These are phyloP conservation scores for Pammene aurita DNA, from an alignment of 2,888 invertebrate species.

Conservation along the genomic window DNA sequence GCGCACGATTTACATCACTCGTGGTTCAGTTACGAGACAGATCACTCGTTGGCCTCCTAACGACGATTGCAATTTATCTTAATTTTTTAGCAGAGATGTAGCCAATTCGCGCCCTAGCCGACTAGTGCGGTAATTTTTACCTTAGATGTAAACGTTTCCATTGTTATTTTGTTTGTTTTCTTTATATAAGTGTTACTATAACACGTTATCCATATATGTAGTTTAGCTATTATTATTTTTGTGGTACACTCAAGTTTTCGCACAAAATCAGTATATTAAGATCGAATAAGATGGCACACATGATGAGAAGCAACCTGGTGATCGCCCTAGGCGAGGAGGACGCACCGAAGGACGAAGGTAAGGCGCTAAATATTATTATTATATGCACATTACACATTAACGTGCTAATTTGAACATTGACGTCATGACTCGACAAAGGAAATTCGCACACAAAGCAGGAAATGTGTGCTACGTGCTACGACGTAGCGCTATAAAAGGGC, in stretches of 20 bases:
- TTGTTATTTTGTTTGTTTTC: slow-evolving; percentile 45
- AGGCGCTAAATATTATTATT: slow-evolving; percentile 41
- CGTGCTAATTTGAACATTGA: slow-evolving; percentile 3
- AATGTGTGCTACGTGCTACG: slow-evolving; percentile 4
- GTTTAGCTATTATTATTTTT: slow-evolving; percentile 51
- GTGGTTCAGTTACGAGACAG: slow-evolving; percentile 65
- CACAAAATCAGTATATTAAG: slow-evolving; percentile 75
- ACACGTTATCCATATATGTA: slow-evolving; percentile 56
- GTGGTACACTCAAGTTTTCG: slow-evolving; percentile 61
- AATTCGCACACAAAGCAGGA: slow-evolving; percentile 2
- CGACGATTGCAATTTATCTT: slow-evolving; percentile 55
- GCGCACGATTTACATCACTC: slow-evolving; percentile 72
- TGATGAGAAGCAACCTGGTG: slow-evolving; percentile 72
- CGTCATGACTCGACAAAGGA: neutral
- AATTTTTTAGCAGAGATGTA: slow-evolving; percentile 73
- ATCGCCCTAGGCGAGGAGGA: slow-evolving; percentile 63
- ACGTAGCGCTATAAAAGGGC: slow-evolving; percentile 5
- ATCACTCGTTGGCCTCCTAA: slow-evolving; percentile 61
- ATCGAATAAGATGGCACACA: slow-evolving; percentile 69
- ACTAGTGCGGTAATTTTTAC: slow-evolving; percentile 71
- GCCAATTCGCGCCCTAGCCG: slow-evolving; percentile 70
- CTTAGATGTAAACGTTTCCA: slow-evolving; percentile 47
- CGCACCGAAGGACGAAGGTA: slow-evolving; percentile 63
- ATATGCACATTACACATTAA: slow-evolving; percentile 1
- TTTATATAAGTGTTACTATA: slow-evolving; percentile 47